Conservation (phyloP, 2,797 vertebrate genomes). For the Melanotaenia maccullochi region DNA sequence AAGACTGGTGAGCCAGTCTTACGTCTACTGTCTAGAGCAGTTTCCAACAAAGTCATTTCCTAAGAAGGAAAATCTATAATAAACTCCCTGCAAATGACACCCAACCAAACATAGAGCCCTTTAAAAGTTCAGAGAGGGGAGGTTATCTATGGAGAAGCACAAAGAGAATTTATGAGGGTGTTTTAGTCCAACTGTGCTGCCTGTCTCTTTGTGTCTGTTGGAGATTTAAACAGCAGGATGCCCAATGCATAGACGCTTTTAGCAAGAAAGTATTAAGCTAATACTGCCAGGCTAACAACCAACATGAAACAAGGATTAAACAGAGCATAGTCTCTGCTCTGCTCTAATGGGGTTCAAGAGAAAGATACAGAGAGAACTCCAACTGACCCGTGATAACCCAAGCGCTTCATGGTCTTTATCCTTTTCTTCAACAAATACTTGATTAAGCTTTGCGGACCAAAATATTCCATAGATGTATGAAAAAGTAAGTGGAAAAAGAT, state of each 20-base stretch:
- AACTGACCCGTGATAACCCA: slow-evolving; percentile 53
- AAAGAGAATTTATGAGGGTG: slow-evolving; percentile 56
- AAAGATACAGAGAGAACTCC: slow-evolving; percentile 35
- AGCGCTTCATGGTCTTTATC: slow-evolving; percentile 34
- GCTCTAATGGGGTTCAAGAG: slow-evolving; percentile 56
- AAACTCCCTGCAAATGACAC: slow-evolving; percentile 17
- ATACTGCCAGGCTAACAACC: slow-evolving; percentile 21
- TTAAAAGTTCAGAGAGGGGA: slow-evolving; percentile 18
- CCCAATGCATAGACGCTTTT: slow-evolving; percentile 15
- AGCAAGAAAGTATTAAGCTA: slow-evolving; percentile 15
- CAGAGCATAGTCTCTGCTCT: slow-evolving; percentile 24
- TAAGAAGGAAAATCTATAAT: slow-evolving; percentile 11
- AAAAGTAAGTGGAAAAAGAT: neutral
- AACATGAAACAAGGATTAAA: slow-evolving; percentile 36
- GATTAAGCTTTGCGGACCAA: slow-evolving; percentile 45
- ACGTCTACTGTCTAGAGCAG: slow-evolving; percentile 21
- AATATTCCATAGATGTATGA: slow-evolving; percentile 15
- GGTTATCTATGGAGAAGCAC: slow-evolving; percentile 44
- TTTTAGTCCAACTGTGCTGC: slow-evolving; percentile 62
- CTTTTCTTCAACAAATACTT: slow-evolving; percentile 36
- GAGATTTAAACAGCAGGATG: slow-evolving; percentile 63
- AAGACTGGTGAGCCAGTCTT: slow-evolving; percentile 23
- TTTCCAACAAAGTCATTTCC: slow-evolving; percentile 6
- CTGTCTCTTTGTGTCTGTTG: slow-evolving; percentile 51
- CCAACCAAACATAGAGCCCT: slow-evolving; percentile 7